Conservation (phyloP, 1,140 invertebrate species). For the Monochamus saltuarius region DNA sequence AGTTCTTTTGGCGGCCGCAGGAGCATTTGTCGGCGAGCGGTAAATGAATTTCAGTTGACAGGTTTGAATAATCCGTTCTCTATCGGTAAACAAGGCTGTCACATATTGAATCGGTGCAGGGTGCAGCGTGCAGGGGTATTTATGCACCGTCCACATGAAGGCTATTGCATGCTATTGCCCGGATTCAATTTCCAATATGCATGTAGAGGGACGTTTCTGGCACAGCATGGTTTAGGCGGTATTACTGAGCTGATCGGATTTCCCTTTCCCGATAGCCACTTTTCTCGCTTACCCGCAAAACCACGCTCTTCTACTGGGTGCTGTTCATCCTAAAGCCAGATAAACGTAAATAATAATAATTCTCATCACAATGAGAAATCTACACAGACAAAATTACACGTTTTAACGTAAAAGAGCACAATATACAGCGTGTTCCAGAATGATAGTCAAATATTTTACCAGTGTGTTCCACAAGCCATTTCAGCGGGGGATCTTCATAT, state of each 20-base stretch:
- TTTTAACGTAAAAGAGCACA: no score
- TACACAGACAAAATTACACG: no score
- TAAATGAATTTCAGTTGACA: slow-evolving; percentile 42
- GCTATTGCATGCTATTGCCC: slow-evolving; percentile 45
- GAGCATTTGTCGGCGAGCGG: slow-evolving; percentile 32
- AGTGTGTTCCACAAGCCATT: no score
- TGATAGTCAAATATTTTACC: no score
- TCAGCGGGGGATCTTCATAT: no score
- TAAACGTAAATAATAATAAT: no score
- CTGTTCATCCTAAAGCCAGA: no score
- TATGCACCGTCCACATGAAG: slow-evolving; percentile 44
- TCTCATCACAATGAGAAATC: no score
- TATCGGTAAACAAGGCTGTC: slow-evolving; percentile 47
- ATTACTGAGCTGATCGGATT: slow-evolving; percentile 19
- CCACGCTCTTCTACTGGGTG: background rate
- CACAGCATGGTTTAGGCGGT: slow-evolving; percentile 20
- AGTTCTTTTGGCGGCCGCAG: slow-evolving; percentile 31
- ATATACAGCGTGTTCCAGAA: no score
- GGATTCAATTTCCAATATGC: slow-evolving; percentile 50
- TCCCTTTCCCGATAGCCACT: slow-evolving; percentile 18
- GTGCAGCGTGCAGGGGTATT: slow-evolving; percentile 37
- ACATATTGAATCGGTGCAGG: slow-evolving; percentile 42
- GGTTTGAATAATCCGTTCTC: slow-evolving; percentile 48
- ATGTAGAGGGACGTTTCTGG: slow-evolving; percentile 31
- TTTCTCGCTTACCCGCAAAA: slow-evolving; percentile 11